Base-by-base conservation (phyloP, 2,888 invertebrate species). In the Agonopterix arenella region DNA sequence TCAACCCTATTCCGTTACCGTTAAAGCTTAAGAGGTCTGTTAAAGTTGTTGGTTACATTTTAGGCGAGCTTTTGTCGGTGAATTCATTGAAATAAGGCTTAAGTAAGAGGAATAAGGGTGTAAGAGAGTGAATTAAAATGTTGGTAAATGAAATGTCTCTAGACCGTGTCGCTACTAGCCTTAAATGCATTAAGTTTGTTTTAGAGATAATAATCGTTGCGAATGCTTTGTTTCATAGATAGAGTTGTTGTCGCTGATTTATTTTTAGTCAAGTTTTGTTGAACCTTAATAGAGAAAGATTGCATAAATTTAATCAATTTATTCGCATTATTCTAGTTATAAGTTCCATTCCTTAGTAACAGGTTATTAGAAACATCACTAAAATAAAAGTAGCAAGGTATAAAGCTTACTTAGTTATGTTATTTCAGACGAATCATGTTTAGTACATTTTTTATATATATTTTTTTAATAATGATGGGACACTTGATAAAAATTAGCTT, bases 171-270 rank as follows among this genome's bases (percentile, higher is more conserved):
- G 84, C 88, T 86, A 84, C 82, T 79, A 84, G 80, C 81, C 77
- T 84, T 85, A 85, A 85, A 85, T 83, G 86, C 86, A 85, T 82
- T 86, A 84, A 84, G 86, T 86, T 85, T 81, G 84, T 85, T 84
- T 80, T 73, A 81, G 79, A 88, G 88, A 88, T 88, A 86, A 88
- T 83, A 88, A 88, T 88, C 86, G 75, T 80, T 80, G 84, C 82
- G 80, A 84, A 83, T 82, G 84, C 82, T 78, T 86, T 84, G 83
- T 85, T 84, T 81, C 80, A 77, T 73, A 86, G 86, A 88, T 88
- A 86, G 81, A 88, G 84, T 82, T 84, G 86, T 85, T 80, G 75
- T 70, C 73, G 66, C 74, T 84, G 84, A 84, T 86, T 86, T 85
- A 84, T 85, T 85, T 84, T 83, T 80, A 83, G 80, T 77, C 74